Evolutionary conservation across 1,140 invertebrate genomes (phyloP).

Genomic region (Heliconius nattereri): DNA sequence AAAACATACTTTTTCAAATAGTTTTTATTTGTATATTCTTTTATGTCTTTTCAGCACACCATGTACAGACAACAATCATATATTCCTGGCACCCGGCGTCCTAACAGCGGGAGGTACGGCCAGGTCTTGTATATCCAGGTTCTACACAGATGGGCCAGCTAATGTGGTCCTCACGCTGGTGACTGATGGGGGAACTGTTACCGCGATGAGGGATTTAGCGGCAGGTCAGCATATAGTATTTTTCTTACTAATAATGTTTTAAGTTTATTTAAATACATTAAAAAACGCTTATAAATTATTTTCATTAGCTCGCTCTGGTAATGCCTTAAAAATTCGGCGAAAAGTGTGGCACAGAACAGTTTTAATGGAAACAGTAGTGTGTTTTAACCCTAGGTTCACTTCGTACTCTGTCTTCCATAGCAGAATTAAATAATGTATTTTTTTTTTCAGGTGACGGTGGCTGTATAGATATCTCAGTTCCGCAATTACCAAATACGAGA

Average conservation of each 20-base stretch:
- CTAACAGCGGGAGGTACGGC: constrained; percentile 58
- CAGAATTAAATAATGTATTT: background rate
- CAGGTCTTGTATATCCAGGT: constrained; percentile 64
- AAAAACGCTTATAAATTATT: too few species aligned
- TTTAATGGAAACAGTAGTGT: background rate
- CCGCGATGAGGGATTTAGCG: constrained; percentile 52
- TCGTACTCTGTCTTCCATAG: too few species aligned
- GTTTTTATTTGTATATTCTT: too few species aligned
- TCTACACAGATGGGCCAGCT: constrained; percentile 59
- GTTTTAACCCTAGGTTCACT: background rate
- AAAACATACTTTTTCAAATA: too few species aligned
- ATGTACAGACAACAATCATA: constrained; percentile 65
- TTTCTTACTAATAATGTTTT: background rate
- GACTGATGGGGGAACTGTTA: constrained; percentile 43
- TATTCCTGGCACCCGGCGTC: constrained; percentile 66
- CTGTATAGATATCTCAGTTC: constrained; percentile 69
- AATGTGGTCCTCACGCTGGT: constrained; percentile 48
- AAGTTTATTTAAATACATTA: too few species aligned
- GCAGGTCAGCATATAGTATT: constrained; percentile 46
- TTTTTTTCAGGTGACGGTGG: constrained; percentile 70
- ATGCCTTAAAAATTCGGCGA: too few species aligned
- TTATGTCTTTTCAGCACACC: constrained; percentile 41
- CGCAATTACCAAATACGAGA: constrained; percentile 64
- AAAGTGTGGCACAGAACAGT: background rate
- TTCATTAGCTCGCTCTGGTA: too few species aligned